A percentile compares a stretch with the other conserved stretches of the same genome.
These are phyloP conservation scores for Xiphophorus couchianus DNA, from an alignment of 2,113 vertebrate species.

Conservation along the genomic window DNA sequence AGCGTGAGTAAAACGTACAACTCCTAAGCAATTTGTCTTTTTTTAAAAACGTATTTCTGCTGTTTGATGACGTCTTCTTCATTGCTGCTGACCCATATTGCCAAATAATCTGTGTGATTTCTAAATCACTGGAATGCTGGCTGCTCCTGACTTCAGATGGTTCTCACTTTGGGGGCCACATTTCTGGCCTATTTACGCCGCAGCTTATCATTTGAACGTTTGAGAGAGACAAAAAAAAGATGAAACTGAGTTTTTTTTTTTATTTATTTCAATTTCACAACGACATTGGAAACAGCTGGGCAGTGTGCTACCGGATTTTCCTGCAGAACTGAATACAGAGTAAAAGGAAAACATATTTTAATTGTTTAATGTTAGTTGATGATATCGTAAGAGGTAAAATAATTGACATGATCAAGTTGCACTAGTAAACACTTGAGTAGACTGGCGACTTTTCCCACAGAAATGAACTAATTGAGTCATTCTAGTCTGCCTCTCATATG, in stretches of 20 bases:
- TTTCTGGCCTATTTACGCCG: not conserved
- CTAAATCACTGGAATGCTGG: not conserved
- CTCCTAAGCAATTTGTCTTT: not conserved
- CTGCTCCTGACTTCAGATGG: not conserved
- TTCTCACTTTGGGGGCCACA: not conserved
- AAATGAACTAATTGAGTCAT: not conserved
- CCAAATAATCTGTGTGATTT: conserved; percentile 21
- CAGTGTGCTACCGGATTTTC: not conserved
- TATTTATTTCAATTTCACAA: not conserved
- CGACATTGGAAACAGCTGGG: not conserved
- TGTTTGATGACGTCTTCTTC: not conserved
- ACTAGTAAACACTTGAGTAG: not conserved
- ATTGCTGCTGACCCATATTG: conserved; percentile 17
- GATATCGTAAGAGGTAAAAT: not conserved
- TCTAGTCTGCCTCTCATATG: no score
- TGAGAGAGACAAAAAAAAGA: no score
- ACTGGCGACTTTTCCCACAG: not conserved
- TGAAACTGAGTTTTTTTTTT: no score
- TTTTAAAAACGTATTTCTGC: not conserved
- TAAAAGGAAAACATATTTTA: not conserved
- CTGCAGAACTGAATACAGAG: not conserved
- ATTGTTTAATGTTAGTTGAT: not conserved
- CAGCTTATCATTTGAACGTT: not conserved
- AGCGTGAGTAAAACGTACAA: conserved; percentile 28
- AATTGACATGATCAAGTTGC: not conserved